Evolutionary conservation across 2,797 vertebrate genomes (phyloP).

Genomic region (Steatocranus sp.): DNA sequence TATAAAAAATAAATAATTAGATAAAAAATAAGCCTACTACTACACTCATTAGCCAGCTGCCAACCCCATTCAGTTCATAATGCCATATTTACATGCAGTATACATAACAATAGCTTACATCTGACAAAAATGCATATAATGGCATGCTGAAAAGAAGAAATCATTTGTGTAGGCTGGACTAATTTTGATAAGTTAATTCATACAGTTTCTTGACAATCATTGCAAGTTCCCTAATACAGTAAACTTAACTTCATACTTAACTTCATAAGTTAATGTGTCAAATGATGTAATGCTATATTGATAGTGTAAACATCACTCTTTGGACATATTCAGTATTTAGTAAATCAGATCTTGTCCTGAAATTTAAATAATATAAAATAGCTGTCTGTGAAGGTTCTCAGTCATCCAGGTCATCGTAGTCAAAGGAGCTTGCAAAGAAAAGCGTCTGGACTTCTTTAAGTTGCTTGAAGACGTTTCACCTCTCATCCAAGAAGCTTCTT

Average conservation of each 20-base stretch:
- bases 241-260: neutral
- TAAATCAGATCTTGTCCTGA: neutral
- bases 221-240: neutral
- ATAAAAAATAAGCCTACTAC: neutral
- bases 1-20: neutral
- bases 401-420: too few species aligned
- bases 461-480: too few species aligned
- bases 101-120: neutral
- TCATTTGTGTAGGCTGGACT: neutral
- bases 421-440: too few species aligned
- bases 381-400: too few species aligned
- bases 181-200: neutral
- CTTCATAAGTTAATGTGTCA: neutral
- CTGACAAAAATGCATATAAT: neutral
- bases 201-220: neutral
- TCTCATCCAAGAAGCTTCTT: too few species aligned
- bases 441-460: too few species aligned
- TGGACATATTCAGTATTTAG: neutral
- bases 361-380: neutral
- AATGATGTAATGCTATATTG: neutral
- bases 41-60: neutral
- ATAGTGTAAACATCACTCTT: neutral
- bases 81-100: neutral
- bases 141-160: neutral
- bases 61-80: neutral